Conservation (phyloP, 2,888 invertebrate species). For the Nemapogon koenigi region DNA sequence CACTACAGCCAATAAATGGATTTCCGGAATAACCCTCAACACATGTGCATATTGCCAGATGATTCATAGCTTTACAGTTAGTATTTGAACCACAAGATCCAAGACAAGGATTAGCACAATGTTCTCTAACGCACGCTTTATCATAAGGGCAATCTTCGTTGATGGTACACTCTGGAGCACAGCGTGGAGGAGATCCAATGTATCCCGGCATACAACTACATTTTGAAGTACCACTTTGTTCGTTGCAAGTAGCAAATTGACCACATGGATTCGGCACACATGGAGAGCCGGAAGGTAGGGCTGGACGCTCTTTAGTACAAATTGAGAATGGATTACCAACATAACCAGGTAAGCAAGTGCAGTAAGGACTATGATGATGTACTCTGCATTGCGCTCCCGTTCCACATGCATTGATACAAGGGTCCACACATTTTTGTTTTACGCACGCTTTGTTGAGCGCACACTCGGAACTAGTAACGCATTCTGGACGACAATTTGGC, state of each 20-base stretch:
- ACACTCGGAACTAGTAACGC: slow-evolving; percentile 80
- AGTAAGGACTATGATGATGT: slow-evolving; percentile 72
- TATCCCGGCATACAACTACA: slow-evolving; percentile 71
- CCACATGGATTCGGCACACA: slow-evolving; percentile 77
- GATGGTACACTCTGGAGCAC: slow-evolving; percentile 78
- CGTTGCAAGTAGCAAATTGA: slow-evolving; percentile 68
- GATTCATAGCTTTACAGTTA: slow-evolving; percentile 74
- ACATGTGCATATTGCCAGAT: slow-evolving; percentile 80
- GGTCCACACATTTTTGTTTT: slow-evolving; percentile 78
- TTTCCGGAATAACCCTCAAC: slow-evolving; percentile 72
- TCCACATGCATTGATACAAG: slow-evolving; percentile 79
- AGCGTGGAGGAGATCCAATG: slow-evolving; percentile 72
- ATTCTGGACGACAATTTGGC: slow-evolving; percentile 80
- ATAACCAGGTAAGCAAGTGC: slow-evolving; percentile 74
- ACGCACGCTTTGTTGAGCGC: slow-evolving; percentile 78
- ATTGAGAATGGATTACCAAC: slow-evolving; percentile 77
- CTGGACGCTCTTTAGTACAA: slow-evolving; percentile 47
- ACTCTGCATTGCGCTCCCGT: slow-evolving; percentile 74
- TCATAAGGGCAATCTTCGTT: slow-evolving; percentile 78
- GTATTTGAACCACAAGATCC: slow-evolving; percentile 75
- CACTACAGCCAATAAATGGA: slow-evolving; percentile 67
- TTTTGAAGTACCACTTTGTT: slow-evolving; percentile 52
- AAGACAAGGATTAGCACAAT: slow-evolving; percentile 76
- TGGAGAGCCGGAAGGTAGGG: slow-evolving; percentile 65
- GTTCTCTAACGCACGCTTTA: slow-evolving; percentile 75